Evolutionary conservation across 2,797 vertebrate genomes (phyloP).

Genomic region (Siniperca undulata): DNA sequence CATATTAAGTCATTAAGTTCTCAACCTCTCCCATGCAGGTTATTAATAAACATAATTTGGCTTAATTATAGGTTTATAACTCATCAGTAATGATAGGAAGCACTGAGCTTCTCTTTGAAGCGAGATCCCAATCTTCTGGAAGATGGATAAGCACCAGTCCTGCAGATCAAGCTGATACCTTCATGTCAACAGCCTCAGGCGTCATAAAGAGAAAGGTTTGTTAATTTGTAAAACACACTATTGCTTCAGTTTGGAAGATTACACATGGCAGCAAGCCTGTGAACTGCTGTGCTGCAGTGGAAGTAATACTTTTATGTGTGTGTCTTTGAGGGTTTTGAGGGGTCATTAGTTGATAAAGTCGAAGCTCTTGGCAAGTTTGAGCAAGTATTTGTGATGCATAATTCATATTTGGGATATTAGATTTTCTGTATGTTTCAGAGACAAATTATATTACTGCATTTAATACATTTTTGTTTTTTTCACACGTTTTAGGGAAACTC

Average conservation of each 20-base stretch:
- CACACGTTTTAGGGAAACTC: not conserved
- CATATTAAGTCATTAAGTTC: conserved; percentile 77
- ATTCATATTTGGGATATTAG: conserved; percentile 9
- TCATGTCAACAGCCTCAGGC: conserved; percentile 61
- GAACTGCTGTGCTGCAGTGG: not conserved
- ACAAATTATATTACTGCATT: not conserved
- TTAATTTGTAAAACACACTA: conserved; percentile 55
- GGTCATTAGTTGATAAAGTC: conserved; percentile 45
- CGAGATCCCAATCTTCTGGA: conserved; percentile 69
- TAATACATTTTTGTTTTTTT: not conserved
- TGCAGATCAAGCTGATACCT: conserved; percentile 67
- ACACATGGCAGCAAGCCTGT: not conserved
- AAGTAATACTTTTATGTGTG: conserved; percentile 3
- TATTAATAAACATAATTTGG: conserved; percentile 83
- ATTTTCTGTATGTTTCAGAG: not conserved
- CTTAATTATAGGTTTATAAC: conserved; percentile 82
- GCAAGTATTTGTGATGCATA: conserved; percentile 12
- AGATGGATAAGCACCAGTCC: conserved; percentile 70
- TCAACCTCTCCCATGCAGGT: conserved; percentile 74
- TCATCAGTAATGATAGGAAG: conserved; percentile 82
- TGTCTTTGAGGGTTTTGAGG: conserved; percentile 1
- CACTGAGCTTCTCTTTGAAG: conserved; percentile 77
- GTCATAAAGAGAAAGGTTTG: conserved; percentile 45
- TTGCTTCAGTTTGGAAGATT: conserved; percentile 12
- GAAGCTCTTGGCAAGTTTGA: conserved; percentile 26